These are phyloP conservation scores for Pelusios castaneus DNA, from an alignment of 2,113 vertebrate species.

Conservation along the genomic window DNA sequence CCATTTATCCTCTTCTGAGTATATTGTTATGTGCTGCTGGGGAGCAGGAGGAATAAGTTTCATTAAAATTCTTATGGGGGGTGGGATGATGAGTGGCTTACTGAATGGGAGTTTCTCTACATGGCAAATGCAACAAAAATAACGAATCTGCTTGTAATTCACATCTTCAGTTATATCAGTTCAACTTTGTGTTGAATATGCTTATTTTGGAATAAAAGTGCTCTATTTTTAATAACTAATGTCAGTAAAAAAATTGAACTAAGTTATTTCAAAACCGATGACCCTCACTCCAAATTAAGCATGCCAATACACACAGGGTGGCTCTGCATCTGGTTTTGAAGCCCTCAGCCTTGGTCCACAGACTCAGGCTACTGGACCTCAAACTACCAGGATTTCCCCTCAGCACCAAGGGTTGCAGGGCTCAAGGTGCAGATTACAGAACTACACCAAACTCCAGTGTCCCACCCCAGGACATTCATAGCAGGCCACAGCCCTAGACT, in stretches of 20 bases:
- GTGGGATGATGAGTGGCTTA: conserved; percentile 47
- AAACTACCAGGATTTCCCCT: background rate
- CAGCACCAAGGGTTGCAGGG: too few relatives aligned
- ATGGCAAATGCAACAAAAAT: background rate
- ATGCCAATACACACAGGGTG: background rate
- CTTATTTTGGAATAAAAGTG: conserved; percentile 4
- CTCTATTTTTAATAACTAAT: background rate
- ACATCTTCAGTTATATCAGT: background rate
- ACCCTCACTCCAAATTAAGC: background rate
- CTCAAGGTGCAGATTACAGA: too few relatives aligned
- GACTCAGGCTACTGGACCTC: background rate
- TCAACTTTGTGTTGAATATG: background rate
- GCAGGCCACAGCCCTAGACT: too few relatives aligned
- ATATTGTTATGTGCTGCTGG: conserved; percentile 33
- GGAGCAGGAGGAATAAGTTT: conserved; percentile 5
- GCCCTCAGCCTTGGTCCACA: background rate
- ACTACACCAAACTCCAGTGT: too few relatives aligned
- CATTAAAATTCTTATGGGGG: conserved; percentile 43
- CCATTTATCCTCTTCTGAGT: conserved; percentile 46
- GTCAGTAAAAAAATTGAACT: background rate
- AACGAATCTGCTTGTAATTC: conserved; percentile 13
- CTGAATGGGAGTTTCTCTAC: conserved; percentile 34
- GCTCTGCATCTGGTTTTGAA: background rate
- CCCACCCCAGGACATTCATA: too few relatives aligned
- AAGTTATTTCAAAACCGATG: background rate